Evolutionary conservation across 2,888 invertebrate species (phyloP).

Genomic region (Limnephilus auricula): DNA sequence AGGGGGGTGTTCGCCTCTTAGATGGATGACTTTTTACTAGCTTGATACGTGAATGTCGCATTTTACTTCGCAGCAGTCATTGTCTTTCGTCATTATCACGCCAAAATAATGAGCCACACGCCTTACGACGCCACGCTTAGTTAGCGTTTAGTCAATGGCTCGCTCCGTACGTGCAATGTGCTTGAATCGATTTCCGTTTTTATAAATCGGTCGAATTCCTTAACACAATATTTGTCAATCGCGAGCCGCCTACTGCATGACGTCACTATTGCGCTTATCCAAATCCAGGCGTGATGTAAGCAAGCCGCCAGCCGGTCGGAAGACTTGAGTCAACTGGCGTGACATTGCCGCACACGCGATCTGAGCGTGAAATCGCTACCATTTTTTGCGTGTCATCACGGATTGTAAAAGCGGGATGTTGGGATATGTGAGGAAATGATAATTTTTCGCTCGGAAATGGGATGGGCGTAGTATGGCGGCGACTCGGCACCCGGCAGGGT

Average conservation of each 20-base stretch:
- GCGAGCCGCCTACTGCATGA: conserved; percentile 71
- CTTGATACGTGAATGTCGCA: background rate
- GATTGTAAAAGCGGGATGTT: background rate
- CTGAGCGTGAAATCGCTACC: background rate
- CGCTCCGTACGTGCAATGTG: conserved; percentile 6
- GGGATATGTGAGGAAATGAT: background rate
- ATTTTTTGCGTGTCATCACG: background rate
- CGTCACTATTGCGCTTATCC: conserved; percentile 73
- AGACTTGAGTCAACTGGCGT: background rate
- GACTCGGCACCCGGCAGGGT: conserved; percentile 13
- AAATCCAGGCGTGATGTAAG: conserved; percentile 75
- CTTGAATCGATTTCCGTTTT: conserved; percentile 51
- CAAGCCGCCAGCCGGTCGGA: conserved; percentile 60
- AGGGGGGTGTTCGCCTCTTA: background rate
- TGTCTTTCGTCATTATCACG: conserved; percentile 37
- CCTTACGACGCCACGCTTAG: conserved; percentile 4
- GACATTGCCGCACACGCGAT: conserved; percentile 3
- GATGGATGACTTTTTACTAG: background rate
- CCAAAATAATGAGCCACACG: background rate
- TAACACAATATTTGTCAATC: conserved; percentile 60
- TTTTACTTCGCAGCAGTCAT: conserved; percentile 31
- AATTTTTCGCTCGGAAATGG: background rate
- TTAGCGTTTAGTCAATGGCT: conserved; percentile 34
- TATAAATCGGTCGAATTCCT: conserved; percentile 51
- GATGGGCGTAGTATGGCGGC: conserved; percentile 33